Evolutionary conservation across 2,888 invertebrate species (phyloP).

Genomic region (Eulithis prunata): DNA sequence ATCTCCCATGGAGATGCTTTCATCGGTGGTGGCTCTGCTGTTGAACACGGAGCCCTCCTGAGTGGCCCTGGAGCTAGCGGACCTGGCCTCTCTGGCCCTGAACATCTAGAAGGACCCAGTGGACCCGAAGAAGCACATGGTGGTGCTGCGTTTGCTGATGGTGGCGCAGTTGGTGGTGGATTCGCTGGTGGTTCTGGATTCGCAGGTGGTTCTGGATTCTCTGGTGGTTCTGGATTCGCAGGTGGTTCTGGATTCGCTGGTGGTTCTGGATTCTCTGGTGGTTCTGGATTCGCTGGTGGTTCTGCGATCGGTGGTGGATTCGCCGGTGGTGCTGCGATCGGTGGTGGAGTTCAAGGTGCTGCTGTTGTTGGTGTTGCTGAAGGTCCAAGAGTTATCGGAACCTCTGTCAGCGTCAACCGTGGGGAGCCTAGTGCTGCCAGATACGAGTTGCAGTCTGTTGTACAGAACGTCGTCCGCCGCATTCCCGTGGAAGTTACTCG

Average conservation of each 20-base stretch:
- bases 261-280: too few species aligned
- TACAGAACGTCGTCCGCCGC: constrained; percentile 75
- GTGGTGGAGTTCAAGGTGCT: constrained; percentile 29
- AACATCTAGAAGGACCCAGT: constrained; percentile 8
- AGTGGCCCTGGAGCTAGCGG: constrained; percentile 15
- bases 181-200: constrained; percentile 19
- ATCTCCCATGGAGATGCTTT: constrained; percentile 32
- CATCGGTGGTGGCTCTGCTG: constrained; percentile 5
- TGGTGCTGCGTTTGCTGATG: constrained; percentile 2
- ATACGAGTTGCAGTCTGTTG: constrained; percentile 76
- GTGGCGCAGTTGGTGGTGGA: neutral
- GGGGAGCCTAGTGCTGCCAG: constrained; percentile 57
- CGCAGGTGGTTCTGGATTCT: constrained; percentile 31
- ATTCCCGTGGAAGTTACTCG: constrained; percentile 76
- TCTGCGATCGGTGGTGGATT: constrained; percentile 15
- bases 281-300: constrained; percentile 15
- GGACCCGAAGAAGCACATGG: constrained; percentile 23
- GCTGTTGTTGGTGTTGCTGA: constrained; percentile 40
- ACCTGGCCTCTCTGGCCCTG: constrained; percentile 8
- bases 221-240: constrained; percentile 21
- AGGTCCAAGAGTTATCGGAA: constrained; percentile 63
- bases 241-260: constrained; percentile 22
- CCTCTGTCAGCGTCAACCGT: constrained; percentile 61
- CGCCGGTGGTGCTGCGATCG: constrained; percentile 22
- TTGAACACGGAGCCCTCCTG: constrained; percentile 12